Evolutionary conservation across 2,797 vertebrate genomes (phyloP), one percentile per base, ranked within the genome.

Genomic region (Syndactyla subalaris): DNA sequence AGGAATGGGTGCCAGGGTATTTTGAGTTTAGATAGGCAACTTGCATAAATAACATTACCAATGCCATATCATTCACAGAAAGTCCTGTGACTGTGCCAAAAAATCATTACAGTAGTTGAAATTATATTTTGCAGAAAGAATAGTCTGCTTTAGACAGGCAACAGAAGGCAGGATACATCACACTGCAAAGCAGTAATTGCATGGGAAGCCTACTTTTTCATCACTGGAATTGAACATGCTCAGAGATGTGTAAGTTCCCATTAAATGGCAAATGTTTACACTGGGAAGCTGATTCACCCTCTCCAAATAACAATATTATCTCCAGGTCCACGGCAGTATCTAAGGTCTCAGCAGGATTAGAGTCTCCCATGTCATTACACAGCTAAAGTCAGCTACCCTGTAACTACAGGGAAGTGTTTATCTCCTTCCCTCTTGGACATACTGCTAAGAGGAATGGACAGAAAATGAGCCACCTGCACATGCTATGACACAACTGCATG

Each of bases 1-100:
- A 73, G 26, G 55, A 91, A 78, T 49, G 68, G 8, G 24, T 94
- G 97, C 93, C 97, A 97, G 88, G n/a, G 74, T 82, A 86, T 94
- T 83, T 81, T 82, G 68, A 91, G 72, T 93, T 93, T 85, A 90
- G 92, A 89, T 74, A 66, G 77, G 71, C 65, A 93, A 78, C 87
- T 93, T 93, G 79, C 68, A 79, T 88, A 96, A 96, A 95, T 93
- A 96, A 66, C 81, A 20, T 91, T 77, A 63, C 54, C 0, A 0
- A 88, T 95, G 78, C 70, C 46, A 62, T 85, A 86, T 58, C 68
- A 89, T 68, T 91, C 91, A 62, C 82, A 91, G 61, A 94, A 91
- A 94, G 45, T 89, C 67, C 83, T 26, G 34, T n/a, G 59, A 70
- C 34, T 43, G 32, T 71, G 88, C 85, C 92, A 95, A 84, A 89